A percentile compares a stretch with the other conserved stretches of the same genome.
Conservation (phyloP, 2,888 invertebrate genomes). For the Diarsia rubi region DNA sequence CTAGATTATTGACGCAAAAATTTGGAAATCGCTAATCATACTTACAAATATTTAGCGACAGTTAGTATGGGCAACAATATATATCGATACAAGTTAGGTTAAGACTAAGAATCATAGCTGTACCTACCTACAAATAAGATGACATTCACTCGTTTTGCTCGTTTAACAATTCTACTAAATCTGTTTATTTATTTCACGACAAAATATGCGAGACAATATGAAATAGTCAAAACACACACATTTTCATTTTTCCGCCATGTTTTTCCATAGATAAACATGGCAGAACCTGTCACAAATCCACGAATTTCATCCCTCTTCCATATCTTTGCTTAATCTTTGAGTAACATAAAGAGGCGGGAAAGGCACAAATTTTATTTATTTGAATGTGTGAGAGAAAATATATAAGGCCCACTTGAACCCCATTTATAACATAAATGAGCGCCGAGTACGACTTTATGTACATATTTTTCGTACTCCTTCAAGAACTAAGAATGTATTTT, state of each 20-base stretch:
- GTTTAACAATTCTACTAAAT: neutral
- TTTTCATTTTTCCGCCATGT: neutral
- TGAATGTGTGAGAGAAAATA: slow-evolving; percentile 48
- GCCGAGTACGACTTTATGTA: slow-evolving; percentile 39
- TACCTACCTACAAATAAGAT: neutral
- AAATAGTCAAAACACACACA: slow-evolving; percentile 5
- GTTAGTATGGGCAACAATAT: neutral
- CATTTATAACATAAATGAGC: slow-evolving; percentile 49
- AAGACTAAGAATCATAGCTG: no score
- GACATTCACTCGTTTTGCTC: neutral
- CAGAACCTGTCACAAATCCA: slow-evolving; percentile 21
- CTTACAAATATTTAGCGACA: neutral
- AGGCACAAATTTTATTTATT: slow-evolving; percentile 46
- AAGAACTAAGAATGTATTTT: slow-evolving; percentile 37
- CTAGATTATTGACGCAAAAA: neutral
- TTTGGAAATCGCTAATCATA: neutral
- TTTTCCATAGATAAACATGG: neutral
- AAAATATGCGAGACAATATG: neutral
- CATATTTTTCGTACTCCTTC: slow-evolving; percentile 38
- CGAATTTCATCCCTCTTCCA: slow-evolving; percentile 33
- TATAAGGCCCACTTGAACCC: slow-evolving; percentile 42
- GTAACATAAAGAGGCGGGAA: slow-evolving; percentile 22
- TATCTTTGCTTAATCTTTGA: slow-evolving; percentile 47
- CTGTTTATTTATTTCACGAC: neutral
- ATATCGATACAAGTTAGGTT: neutral